These are phyloP conservation scores for Prochilodus magdalenae DNA, from an alignment of 2,113 vertebrate genomes.

Conservation along the genomic window DNA sequence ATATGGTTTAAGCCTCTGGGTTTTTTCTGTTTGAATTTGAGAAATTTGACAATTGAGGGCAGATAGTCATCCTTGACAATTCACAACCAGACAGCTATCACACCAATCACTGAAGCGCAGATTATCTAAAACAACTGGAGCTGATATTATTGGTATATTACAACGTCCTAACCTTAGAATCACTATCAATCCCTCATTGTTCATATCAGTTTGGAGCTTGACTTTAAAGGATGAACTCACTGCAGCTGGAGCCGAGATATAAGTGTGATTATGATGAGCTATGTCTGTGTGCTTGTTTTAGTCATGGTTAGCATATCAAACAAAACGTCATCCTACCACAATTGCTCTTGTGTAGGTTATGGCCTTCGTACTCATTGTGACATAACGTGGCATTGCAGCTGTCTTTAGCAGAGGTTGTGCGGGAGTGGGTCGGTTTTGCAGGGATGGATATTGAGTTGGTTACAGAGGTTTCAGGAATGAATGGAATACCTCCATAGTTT, in stretches of 20 bases:
- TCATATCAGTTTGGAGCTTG: not conserved
- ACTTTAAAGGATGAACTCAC: not conserved
- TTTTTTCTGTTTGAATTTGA: too few relatives aligned
- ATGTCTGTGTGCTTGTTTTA: not conserved
- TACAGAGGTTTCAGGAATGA: not conserved
- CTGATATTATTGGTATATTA: not conserved
- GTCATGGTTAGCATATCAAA: constrained; percentile 53
- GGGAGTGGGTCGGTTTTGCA: not conserved
- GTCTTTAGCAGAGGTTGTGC: not conserved
- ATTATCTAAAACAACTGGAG: not conserved
- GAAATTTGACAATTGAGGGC: too few relatives aligned
- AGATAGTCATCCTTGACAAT: too few relatives aligned
- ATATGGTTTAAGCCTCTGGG: too few relatives aligned
- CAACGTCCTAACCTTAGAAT: not conserved
- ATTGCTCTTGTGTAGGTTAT: not conserved
- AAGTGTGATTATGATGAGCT: not conserved
- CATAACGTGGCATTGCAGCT: not conserved
- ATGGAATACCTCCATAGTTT: not conserved
- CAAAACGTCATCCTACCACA: not conserved
- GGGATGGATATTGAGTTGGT: not conserved
- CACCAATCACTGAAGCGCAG: not conserved
- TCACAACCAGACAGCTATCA: not conserved
- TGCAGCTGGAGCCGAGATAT: not conserved
- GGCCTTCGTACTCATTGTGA: not conserved
- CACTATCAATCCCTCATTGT: not conserved